Base-by-base conservation (phyloP, 2,113 vertebrate species). In the Neomonachus schauinslandi region DNA sequence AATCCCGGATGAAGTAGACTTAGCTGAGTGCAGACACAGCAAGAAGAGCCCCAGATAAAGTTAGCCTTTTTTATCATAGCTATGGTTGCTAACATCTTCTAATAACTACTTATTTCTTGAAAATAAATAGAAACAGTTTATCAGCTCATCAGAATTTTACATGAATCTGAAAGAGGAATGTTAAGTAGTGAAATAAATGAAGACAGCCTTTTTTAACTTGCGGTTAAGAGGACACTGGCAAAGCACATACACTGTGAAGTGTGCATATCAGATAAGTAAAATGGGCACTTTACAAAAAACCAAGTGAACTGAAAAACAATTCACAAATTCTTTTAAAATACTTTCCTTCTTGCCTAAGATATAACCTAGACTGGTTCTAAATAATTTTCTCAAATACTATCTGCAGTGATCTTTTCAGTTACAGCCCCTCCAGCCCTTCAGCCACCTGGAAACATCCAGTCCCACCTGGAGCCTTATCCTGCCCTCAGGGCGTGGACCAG, bases 341-440 rank as follows among this genome's bases (percentile, higher is more conserved):
- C 67, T 74, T 95, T 59, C 36, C 61, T 93, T 96, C 72, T 85
- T 93, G 81, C 63, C 84, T 77, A 82, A 93, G 82, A 65, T 85
- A 74, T 11, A 81, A 84, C 39, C 4, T 7, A 95, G 72, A 19
- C 19, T 71, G 65, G 31, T 91, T 88, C 76, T 95, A 46, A 96
- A 91, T 81, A 65, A 59, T 88, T 89, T 97, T 91, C 89, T 93
- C 65, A 84, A 95, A 76, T 61, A 69, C 46, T 76, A 79, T 90
- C 83, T 74, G 39, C 31, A 83, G 55, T 12, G 7, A 65, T 79
- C 26, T 83, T 72, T 87, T 39, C n/a, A 22, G 65, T 94, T 82
- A 49, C 9, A 94, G 57, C 26, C 51, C 51, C 79, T 90, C 67
- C 24, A 89, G 61, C 39, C 90, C 65, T 82, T 74, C 6, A 21